Evolutionary conservation across 2,113 vertebrate genomes (phyloP).

Genomic region (Condylura cristata): DNA sequence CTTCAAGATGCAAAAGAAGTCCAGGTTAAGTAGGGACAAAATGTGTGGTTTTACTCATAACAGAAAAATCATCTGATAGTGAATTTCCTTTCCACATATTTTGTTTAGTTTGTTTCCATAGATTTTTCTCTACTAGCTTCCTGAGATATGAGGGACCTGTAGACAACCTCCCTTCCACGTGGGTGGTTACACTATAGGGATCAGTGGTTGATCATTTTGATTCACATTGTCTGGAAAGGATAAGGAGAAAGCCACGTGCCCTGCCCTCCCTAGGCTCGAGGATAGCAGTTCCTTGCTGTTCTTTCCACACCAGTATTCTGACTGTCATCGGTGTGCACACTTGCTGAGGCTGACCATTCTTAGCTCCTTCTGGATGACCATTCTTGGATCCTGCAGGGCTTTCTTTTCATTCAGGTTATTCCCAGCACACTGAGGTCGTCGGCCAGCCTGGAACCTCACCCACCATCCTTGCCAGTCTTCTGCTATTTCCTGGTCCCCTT

Average conservation of each 20-base stretch:
- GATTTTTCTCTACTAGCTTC: background rate
- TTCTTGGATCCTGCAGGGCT: background rate
- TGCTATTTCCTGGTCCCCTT: rapidly evolving
- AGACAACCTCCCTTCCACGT: background rate
- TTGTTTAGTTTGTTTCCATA: background rate
- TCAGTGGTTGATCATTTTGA: background rate
- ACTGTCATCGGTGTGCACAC: background rate
- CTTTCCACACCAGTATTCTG: background rate
- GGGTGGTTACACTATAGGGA: too few relatives aligned
- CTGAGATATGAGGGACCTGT: background rate
- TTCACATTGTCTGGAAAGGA: background rate
- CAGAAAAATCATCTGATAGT: background rate
- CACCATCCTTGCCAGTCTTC: background rate
- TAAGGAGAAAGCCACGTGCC: background rate
- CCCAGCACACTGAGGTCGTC: background rate
- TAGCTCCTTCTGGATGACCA: too few relatives aligned
- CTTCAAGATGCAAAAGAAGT: background rate
- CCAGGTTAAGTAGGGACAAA: background rate
- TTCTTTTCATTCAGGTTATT: background rate
- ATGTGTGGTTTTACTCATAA: background rate
- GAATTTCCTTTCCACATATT: background rate
- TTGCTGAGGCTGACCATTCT: background rate
- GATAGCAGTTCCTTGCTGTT: background rate
- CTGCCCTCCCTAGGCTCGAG: background rate
- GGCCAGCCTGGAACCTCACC: background rate